A percentile compares a stretch with the other conserved stretches of the same genome.
These are phyloP conservation scores for Pseudococcus jackbeardsleyi DNA, from an alignment of 2,888 invertebrate genomes.

Conservation along the genomic window DNA sequence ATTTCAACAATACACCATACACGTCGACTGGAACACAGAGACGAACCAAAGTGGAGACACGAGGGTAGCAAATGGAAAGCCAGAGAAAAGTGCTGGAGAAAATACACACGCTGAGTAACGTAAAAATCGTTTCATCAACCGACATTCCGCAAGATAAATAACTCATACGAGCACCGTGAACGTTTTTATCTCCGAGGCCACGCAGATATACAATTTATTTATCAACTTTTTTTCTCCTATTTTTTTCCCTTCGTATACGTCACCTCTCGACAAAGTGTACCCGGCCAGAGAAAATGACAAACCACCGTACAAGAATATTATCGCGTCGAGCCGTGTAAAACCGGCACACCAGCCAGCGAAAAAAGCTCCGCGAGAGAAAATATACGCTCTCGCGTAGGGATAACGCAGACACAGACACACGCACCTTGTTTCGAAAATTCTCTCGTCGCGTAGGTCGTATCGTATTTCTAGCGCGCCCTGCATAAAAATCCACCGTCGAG, in stretches of 20 bases:
- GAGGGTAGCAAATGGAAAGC: no score
- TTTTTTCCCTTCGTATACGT: background rate
- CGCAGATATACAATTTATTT: slow-evolving; percentile 24
- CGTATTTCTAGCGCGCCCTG: background rate
- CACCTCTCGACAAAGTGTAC: slow-evolving; percentile 17
- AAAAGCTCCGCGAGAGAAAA: background rate
- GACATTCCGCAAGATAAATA: slow-evolving; percentile 32
- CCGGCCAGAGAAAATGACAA: background rate
- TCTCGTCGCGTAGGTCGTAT: background rate
- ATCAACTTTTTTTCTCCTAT: background rate
- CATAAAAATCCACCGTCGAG: background rate
- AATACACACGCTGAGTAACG: background rate
- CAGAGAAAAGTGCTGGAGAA: no score
- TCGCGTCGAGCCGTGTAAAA: background rate
- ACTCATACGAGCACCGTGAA: background rate
- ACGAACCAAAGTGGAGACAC: background rate
- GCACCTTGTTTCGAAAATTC: background rate
- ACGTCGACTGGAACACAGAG: background rate
- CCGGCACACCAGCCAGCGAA: background rate
- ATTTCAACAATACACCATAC: background rate
- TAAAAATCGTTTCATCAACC: slow-evolving; percentile 24
- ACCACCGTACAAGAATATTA: slow-evolving; percentile 12
- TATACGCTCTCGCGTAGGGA: background rate
- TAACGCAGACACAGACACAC: background rate
- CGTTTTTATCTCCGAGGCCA: slow-evolving; percentile 4